Evolutionary conservation across 2,797 vertebrate species (phyloP).

Genomic region (Gymnoscopelus braueri): DNA sequence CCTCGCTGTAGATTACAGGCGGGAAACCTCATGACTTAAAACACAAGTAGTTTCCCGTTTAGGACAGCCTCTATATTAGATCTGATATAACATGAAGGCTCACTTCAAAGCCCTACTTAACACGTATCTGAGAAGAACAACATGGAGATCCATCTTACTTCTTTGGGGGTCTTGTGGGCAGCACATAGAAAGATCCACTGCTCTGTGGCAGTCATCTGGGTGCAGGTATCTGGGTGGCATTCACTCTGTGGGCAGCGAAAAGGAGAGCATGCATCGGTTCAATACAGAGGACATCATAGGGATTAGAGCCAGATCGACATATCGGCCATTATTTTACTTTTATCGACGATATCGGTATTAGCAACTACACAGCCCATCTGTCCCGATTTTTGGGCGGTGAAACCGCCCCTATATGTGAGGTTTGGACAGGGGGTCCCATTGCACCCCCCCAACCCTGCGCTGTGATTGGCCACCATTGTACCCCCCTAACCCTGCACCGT

Average conservation of each 20-base stretch:
- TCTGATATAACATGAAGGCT: not conserved
- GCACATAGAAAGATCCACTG: constrained; percentile 99
- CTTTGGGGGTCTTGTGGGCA: constrained; percentile 99
- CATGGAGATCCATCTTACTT: constrained; percentile 78
- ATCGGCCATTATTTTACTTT: not conserved
- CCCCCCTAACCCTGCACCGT: too few relatives aligned
- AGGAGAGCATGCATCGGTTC: not conserved
- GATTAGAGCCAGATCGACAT: not conserved
- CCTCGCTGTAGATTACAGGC: too few relatives aligned
- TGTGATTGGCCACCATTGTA: too few relatives aligned
- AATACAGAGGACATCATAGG: not conserved
- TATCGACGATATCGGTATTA: too few relatives aligned
- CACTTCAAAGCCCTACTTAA: not conserved
- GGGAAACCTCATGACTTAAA: too few relatives aligned
- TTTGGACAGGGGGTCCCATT: too few relatives aligned
- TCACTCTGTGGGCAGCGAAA: constrained; percentile 85
- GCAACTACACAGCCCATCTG: too few relatives aligned
- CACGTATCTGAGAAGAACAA: not conserved
- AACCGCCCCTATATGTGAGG: too few relatives aligned
- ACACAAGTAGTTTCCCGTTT: too few relatives aligned
- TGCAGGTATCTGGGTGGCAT: constrained; percentile 98
- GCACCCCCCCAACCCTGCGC: too few relatives aligned
- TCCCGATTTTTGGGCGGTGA: too few relatives aligned
- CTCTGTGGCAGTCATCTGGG: constrained; percentile 99
- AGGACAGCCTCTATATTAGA: too few relatives aligned